Evolutionary conservation across 2,888 invertebrate species (phyloP), one percentile per base, ranked within the genome.

Genomic region (Melanargia galathea): DNA sequence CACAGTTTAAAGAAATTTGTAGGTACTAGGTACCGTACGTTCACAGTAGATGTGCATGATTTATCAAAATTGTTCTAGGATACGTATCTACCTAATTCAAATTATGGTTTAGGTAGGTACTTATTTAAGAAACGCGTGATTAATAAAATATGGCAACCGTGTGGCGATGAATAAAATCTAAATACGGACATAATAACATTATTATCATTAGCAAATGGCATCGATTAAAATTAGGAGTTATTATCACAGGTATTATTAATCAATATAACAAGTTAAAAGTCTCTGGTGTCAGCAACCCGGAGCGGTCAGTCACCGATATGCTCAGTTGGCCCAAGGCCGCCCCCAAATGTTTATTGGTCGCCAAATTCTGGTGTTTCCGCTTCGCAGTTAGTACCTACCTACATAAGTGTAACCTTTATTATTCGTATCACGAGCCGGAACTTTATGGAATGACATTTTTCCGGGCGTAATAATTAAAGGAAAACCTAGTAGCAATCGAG

Each of bases 271-370:
- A 40, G 24, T 51, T 20, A 30, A 54, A 30, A 72, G 81, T 82
- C 80, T 80, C 76, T 72, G 70, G 75, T 80, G 84, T 84, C 83
- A 85, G 83, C 83, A 86, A 85, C 84, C 85, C 77, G 68, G 73
- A 71, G 73, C 82, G 86, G 87, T 86, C 87, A 86, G 68, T 87
- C 84, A 86, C 87, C 86, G 83, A 75, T 73, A 77, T 80, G 82
- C 78, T 81, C 75, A 78, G 74, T 71, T 77, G 77, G 66, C 76
- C 74, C 82, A 82, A 83, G 83, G 84, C 76, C 81, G 77, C 70
- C 70, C 71, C 72, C 76, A 80, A 80, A 80, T 79, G 77, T 59
- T 64, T 62, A 43, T 58, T 58, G 33, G 22, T 35, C 35, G 20
- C 35, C 35, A 38, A 58, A 58, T 30, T 35, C 33, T 35, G 16